Conservation (phyloP, 2,888 invertebrate genomes). For the Vanessa cardui region DNA sequence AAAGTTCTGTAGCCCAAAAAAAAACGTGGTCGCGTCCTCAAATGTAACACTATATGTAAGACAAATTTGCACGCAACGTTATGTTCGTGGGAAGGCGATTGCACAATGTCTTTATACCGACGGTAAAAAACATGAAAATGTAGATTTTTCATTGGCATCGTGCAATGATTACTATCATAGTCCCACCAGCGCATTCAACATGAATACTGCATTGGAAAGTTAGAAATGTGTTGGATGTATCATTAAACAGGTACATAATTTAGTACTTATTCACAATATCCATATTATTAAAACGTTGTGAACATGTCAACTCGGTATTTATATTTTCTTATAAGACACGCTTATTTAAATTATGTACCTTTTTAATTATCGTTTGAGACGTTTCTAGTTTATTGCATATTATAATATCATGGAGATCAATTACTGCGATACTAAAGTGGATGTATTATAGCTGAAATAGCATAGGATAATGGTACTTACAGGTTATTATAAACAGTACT, state of each 20-base stretch:
- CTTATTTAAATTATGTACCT: too few relatives aligned
- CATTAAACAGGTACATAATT: constrained; percentile 26
- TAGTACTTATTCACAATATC: constrained; percentile 17
- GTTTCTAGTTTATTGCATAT: too few relatives aligned
- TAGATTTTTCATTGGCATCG: constrained; percentile 31
- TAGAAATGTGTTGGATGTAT: constrained; percentile 30
- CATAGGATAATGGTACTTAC: too few relatives aligned
- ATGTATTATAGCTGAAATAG: too few relatives aligned
- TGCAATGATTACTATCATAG: constrained; percentile 26
- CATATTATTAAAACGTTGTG: not conserved
- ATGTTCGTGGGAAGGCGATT: constrained; percentile 38
- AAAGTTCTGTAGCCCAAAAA: not conserved
- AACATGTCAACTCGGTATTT: not conserved
- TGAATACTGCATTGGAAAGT: constrained; percentile 30
- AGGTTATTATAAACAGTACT: too few relatives aligned
- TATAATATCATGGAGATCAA: too few relatives aligned
- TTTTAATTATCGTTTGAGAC: too few relatives aligned
- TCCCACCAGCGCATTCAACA: constrained; percentile 24
- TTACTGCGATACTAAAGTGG: too few relatives aligned
- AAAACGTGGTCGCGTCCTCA: not conserved
- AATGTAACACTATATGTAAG: constrained; percentile 15
- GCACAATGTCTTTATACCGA: constrained; percentile 24
- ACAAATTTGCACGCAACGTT: constrained; percentile 28
- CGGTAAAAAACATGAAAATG: constrained; percentile 38
- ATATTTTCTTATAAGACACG: not conserved